phyloP scores from a whole-genome alignment of 2,113 vertebrate species.

The Myodes glareolus region DNA sequence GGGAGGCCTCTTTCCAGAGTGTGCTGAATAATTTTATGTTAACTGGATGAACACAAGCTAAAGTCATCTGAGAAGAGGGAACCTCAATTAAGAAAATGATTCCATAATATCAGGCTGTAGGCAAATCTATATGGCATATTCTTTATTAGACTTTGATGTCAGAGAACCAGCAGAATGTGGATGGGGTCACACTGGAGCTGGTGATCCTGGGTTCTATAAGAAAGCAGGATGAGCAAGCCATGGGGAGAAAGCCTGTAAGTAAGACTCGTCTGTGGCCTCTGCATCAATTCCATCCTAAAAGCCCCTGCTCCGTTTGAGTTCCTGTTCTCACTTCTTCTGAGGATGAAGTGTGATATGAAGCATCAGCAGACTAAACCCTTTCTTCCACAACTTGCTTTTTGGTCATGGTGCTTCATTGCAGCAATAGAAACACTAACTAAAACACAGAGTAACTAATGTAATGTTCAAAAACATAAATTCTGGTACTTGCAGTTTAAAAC shows the following conservation, averaged over 20 bases:
- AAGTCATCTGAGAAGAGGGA: no score
- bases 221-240: not conserved
- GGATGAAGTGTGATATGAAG: not conserved
- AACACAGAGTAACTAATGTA: not conserved
- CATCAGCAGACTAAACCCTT: not conserved
- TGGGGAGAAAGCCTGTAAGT: not conserved
- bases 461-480: not conserved
- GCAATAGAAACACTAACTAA: not conserved
- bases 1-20: not conserved
- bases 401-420: not conserved
- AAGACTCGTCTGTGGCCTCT: not conserved
- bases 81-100: no score
- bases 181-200: rapidly evolving
- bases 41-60: not conserved
- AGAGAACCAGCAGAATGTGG: not conserved
- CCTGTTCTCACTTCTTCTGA: not conserved
- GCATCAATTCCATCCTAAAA: not conserved
- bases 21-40: not conserved
- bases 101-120: no score
- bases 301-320: not conserved
- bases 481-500: not conserved
- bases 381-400: not conserved
- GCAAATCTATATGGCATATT: not conserved
- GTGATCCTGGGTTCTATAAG: not conserved
- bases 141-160: not conserved